A percentile compares a stretch with the other conserved stretches of the same genome.
Evolutionary conservation across 2,113 vertebrate genomes (phyloP).

Genomic region (Desmodus rotundus): DNA sequence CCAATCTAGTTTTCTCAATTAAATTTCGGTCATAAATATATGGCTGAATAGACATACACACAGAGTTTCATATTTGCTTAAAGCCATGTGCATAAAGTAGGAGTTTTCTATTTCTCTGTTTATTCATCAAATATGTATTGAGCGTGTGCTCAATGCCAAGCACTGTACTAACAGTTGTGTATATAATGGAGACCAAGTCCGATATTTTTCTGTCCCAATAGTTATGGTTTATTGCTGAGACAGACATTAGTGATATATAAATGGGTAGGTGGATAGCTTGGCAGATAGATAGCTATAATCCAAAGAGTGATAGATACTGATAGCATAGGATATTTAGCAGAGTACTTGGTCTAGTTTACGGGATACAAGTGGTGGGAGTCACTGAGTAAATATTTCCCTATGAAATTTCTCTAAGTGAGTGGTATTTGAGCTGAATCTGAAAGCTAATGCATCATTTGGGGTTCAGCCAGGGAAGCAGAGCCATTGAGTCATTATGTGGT

Average conservation of each 20-base stretch:
- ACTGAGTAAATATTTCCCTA: not conserved
- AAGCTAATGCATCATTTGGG: not conserved
- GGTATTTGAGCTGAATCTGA: not conserved
- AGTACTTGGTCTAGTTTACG: not conserved
- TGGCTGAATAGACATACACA: not conserved
- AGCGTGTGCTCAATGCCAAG: not conserved
- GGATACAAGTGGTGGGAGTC: not conserved
- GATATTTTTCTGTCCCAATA: not conserved
- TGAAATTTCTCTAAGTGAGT: not conserved
- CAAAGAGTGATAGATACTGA: not conserved
- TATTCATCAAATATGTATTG: not conserved
- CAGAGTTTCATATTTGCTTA: not conserved
- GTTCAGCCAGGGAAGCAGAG: not conserved
- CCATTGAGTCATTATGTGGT: not conserved
- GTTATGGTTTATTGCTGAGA: not conserved
- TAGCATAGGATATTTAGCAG: not conserved
- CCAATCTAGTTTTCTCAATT: not conserved
- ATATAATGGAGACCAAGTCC: not conserved
- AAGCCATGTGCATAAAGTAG: not conserved
- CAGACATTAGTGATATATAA: not conserved
- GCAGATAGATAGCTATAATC: not conserved
- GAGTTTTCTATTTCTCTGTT: not conserved
- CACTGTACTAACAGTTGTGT: not conserved
- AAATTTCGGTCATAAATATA: not conserved
- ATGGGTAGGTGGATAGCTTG: not conserved